Percentiles rank a stretch among this genome's conserved stretches.
Conservation (phyloP, 2,113 vertebrate genomes). For the Cynocephalus volans region DNA sequence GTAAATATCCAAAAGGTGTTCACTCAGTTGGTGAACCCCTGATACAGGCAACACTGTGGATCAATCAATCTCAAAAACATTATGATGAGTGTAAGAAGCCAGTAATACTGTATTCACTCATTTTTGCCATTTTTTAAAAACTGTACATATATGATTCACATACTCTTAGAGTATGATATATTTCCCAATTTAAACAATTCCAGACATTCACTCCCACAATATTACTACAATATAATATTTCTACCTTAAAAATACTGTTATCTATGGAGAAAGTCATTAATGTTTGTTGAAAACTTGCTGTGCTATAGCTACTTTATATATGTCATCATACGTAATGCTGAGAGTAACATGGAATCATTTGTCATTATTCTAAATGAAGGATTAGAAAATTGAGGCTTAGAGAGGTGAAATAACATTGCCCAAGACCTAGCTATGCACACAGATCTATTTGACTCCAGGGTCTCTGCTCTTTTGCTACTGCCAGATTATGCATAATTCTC, state of each 20-base stretch:
- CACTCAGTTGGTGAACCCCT: neutral
- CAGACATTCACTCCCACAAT: neutral
- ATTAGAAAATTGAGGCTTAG: neutral
- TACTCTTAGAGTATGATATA: neutral
- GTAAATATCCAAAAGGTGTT: neutral
- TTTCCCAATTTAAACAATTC: neutral
- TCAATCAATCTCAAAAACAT: neutral
- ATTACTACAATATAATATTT: neutral
- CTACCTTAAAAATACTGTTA: neutral
- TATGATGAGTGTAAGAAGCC: neutral
- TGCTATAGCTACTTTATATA: neutral
- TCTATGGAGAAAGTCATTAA: neutral
- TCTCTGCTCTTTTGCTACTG: neutral
- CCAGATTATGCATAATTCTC: neutral
- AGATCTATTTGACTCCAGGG: neutral
- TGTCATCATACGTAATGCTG: neutral
- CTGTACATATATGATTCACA: neutral
- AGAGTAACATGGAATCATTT: neutral
- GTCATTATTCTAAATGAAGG: neutral
- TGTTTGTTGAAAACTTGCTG: neutral
- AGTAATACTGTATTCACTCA: neutral
- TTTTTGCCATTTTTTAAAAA: conserved; percentile 41
- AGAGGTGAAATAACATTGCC: neutral
- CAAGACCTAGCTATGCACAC: rapidly evolving
- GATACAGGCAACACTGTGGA: neutral